These are phyloP conservation scores for Atethmia centrago DNA, from an alignment of 2,888 invertebrate species.

Conservation along the genomic window DNA sequence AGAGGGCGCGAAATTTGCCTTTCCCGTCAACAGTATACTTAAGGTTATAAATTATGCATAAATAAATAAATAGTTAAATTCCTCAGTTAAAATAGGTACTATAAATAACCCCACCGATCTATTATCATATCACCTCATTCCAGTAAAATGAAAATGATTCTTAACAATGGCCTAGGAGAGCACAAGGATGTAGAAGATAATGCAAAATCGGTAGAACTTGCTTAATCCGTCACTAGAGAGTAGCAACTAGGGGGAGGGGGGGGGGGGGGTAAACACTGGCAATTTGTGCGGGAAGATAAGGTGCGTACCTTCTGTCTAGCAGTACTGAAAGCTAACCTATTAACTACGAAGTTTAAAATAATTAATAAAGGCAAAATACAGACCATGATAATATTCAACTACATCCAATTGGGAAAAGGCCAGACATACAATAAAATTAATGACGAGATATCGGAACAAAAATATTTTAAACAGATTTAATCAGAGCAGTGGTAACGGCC, in stretches of 20 bases:
- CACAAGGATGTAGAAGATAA: slow-evolving; percentile 4
- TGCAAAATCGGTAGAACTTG: slow-evolving; percentile 24
- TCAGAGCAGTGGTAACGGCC: no score
- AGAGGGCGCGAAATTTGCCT: no score
- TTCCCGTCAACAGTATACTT: no score
- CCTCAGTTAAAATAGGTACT: background rate
- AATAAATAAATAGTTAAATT: no score
- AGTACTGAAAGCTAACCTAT: background rate
- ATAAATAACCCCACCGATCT: background rate
- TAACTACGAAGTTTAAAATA: background rate
- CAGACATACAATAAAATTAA: background rate
- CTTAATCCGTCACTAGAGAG: slow-evolving; percentile 31
- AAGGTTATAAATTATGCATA: no score
- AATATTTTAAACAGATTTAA: background rate
- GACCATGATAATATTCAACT: background rate
- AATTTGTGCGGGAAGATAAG: slow-evolving; percentile 38
- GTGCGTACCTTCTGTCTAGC: slow-evolving; percentile 10
- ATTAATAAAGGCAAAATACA: background rate
- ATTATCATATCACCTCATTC: slow-evolving; percentile 20
- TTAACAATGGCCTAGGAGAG: background rate
- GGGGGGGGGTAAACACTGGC: slow-evolving; percentile 36
- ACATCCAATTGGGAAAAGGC: background rate
- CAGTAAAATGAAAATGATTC: background rate
- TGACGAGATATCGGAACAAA: background rate
- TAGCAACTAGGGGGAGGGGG: slow-evolving; percentile 10